These are phyloP conservation scores for Ophiodon elongatus DNA, from an alignment of 2,113 vertebrate species.

Conservation along the genomic window DNA sequence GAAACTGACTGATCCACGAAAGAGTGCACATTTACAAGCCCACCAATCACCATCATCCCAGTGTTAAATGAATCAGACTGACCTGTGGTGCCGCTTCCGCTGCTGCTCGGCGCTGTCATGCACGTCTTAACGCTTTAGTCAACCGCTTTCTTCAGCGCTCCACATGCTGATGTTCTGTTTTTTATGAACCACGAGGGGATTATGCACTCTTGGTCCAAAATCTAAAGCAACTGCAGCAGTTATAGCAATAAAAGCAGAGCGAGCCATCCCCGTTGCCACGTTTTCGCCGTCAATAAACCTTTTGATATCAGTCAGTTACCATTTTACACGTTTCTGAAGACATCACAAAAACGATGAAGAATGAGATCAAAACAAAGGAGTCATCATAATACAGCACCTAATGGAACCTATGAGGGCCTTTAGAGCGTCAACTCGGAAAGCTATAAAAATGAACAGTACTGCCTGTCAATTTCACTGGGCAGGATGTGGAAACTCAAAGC, in stretches of 20 bases:
- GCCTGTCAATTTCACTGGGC: constrained; percentile 32
- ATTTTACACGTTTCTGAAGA: constrained; percentile 15
- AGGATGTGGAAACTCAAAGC: constrained; percentile 51
- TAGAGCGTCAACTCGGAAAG: constrained; percentile 27
- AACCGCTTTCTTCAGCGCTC: constrained; percentile 24
- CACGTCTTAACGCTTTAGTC: constrained; percentile 35
- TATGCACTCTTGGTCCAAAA: constrained; percentile 27
- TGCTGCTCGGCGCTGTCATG: constrained; percentile 21
- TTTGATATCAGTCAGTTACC: constrained; percentile 1
- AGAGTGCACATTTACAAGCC: constrained; percentile 20
- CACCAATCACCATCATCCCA: constrained; percentile 10
- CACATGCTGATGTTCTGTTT: constrained; percentile 33
- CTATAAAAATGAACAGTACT: constrained; percentile 39
- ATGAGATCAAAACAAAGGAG: constrained; percentile 40
- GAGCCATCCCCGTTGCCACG: not conserved
- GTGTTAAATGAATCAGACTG: constrained; percentile 3
- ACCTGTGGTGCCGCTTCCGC: not conserved
- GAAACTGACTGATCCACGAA: not conserved
- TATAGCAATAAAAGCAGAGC: constrained; percentile 17
- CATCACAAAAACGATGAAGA: not conserved
- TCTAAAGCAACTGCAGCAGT: constrained; percentile 33
- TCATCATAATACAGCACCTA: constrained; percentile 22
- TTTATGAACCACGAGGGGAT: constrained; percentile 30
- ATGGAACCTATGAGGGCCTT: constrained; percentile 39
- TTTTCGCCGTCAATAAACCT: constrained; percentile 31